These are phyloP conservation scores for Nomada fucata DNA, from an alignment of 2,888 invertebrate genomes.

Conservation along the genomic window DNA sequence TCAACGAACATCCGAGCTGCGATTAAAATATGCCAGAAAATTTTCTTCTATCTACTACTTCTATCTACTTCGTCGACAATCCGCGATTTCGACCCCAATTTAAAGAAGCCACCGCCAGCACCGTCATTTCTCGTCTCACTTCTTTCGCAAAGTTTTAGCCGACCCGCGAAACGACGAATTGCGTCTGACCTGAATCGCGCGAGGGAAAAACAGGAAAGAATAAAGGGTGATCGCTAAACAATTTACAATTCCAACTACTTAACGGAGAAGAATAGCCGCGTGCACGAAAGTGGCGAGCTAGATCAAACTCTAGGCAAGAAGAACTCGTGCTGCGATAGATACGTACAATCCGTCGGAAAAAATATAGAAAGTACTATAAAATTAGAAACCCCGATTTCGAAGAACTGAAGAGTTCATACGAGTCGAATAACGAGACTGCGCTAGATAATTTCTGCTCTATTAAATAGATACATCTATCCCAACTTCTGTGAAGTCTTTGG, in stretches of 20 bases:
- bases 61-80: not conserved
- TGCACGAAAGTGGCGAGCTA: not conserved
- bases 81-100: conserved; percentile 23
- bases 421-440: no score
- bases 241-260: not conserved
- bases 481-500: no score
- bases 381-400: no score
- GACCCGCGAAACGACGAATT: not conserved
- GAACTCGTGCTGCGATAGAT: no score
- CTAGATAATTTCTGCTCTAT: no score
- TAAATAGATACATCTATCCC: no score
- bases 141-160: conserved; percentile 9
- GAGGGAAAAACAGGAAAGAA: conserved; percentile 1
- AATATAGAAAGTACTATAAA: no score
- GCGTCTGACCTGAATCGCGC: conserved; percentile 14
- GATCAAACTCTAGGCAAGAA: not conserved
- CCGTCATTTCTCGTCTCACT: conserved; percentile 13
- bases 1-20: no score
- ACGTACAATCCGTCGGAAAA: no score
- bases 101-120: not conserved
- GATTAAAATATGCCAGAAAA: no score
- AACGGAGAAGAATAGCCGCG: not conserved
- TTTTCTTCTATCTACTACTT: no score
- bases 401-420: no score
- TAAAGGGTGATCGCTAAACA: not conserved